Conservation (phyloP, 2,797 vertebrate genomes). For the Petrocephalus sullivani region DNA sequence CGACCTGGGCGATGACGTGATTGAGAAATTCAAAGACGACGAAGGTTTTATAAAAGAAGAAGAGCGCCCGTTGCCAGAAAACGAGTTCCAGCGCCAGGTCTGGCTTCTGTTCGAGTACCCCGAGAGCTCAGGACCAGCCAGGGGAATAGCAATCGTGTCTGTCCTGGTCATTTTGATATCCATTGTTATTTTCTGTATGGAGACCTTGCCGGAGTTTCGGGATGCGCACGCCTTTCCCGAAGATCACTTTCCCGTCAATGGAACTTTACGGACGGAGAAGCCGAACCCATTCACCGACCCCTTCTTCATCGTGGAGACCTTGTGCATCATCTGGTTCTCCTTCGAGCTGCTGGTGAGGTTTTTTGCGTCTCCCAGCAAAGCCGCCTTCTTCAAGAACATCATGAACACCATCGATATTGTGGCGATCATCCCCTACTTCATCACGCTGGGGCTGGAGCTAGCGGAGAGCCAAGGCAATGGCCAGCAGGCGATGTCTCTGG, state of each 20-base stretch:
- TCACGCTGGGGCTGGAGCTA: constrained; percentile 79
- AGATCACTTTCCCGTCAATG: constrained; percentile 36
- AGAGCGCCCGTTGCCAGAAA: constrained; percentile 73
- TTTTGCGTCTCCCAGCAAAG: constrained; percentile 83
- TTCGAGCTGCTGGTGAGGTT: constrained; percentile 87
- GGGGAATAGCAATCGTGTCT: constrained; percentile 84
- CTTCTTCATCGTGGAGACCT: constrained; percentile 87
- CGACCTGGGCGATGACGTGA: constrained; percentile 74
- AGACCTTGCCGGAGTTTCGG: constrained; percentile 87
- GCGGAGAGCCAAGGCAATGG: constrained; percentile 72
- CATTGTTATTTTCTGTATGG: constrained; percentile 87
- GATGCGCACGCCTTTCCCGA: constrained; percentile 43
- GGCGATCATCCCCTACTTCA: constrained; percentile 85
- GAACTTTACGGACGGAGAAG: constrained; percentile 29
- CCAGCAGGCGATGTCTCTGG: constrained; percentile 79
- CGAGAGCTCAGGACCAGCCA: constrained; percentile 81
- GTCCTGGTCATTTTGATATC: constrained; percentile 90
- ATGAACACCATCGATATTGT: constrained; percentile 93
- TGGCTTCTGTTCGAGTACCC: constrained; percentile 93
- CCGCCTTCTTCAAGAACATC: constrained; percentile 86
- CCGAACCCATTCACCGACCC: constrained; percentile 78
- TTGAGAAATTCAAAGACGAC: constrained; percentile 75
- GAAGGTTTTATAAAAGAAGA: constrained; percentile 81
- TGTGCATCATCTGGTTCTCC: constrained; percentile 90
- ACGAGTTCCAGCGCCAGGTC: constrained; percentile 78